Base-by-base conservation (phyloP, 1,140 invertebrate species). In the Steinernema feltiae region DNA sequence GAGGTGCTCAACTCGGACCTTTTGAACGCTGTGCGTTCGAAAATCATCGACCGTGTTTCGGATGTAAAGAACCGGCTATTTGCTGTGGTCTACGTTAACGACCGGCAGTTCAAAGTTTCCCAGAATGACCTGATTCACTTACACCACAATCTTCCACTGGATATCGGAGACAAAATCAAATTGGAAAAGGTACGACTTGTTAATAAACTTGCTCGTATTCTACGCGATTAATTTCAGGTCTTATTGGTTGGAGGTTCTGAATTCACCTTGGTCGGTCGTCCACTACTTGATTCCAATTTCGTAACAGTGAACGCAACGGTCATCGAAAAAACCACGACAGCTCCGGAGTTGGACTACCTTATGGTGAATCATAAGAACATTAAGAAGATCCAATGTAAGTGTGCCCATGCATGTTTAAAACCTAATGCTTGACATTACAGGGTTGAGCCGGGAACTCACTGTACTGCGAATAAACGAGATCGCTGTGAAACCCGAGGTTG, bases 111-210 rank as follows among this genome's bases (percentile, higher is more conserved):
- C 76, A 86, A 86, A 71, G 84, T 85, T n/a, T 74, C 31, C 17
- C 77, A 85, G 41, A 76, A 76, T n/a, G 83, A 85, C 71, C 46
- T 85, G 1, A 82, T 85, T 48, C 75, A 80, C n/a, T 27, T 85
- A n/a, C 79, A 86, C 46, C 78, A 83, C 30, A 83, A 83, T 74
- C 48, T 76, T 17, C 82, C 80, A 0, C 30, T 86, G 15, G 75
- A 83, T 69, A 75, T 86, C 71, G 83, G 84, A n/a, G 84, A 85
- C 24, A 63, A 78, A 74, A 86, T 85, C 32, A 82, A 83, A 70
- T 69, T 85, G 46, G 83, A 86, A 41, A 85, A 85, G 76, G 82
- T 84, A 30, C 18, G 2, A 0, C 27, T 30, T 53, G 0, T 78
- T 29, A 15, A 15, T 46, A 79, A 78, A 21, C 71, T 24, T 1